Conservation (phyloP, 2,888 invertebrate genomes). For the Phalangium opilio region DNA sequence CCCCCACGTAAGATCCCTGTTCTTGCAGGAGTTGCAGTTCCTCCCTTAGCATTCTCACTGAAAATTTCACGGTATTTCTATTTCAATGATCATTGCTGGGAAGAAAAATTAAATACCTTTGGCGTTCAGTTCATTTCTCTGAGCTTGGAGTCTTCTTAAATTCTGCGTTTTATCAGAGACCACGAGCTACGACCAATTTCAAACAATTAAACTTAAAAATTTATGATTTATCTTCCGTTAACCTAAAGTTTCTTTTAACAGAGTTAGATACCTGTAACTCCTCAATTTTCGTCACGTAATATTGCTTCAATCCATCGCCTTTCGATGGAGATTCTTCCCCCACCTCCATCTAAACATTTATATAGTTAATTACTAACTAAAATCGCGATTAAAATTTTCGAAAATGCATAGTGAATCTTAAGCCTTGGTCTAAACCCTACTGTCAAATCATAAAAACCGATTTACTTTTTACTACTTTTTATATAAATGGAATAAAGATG, state of each 20-base stretch:
- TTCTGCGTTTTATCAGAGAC: constrained; percentile 98
- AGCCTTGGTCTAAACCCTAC: too few species aligned
- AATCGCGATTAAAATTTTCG: too few species aligned
- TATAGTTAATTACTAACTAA: too few species aligned
- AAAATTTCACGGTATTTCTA: not conserved
- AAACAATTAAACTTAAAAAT: not conserved
- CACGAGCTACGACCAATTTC: constrained; percentile 41
- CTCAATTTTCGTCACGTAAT: constrained; percentile 95
- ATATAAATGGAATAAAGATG: too few species aligned
- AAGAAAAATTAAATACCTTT: constrained; percentile 49
- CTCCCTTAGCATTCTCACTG: constrained; percentile 91
- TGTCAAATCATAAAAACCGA: too few species aligned
- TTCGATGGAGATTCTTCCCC: constrained; percentile 32
- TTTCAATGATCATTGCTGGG: constrained; percentile 1
- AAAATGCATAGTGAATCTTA: too few species aligned
- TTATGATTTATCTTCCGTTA: too few species aligned
- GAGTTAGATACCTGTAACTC: constrained; percentile 52
- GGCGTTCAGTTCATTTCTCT: constrained; percentile 95
- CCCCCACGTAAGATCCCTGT: constrained; percentile 98
- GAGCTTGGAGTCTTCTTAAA: constrained; percentile 87
- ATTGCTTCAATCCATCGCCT: constrained; percentile 82
- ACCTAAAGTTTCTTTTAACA: constrained; percentile 1
- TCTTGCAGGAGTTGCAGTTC: constrained; percentile 87
- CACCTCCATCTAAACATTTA: constrained; percentile 30
- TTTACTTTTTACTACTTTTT: too few species aligned